Evolutionary conservation across 2,113 vertebrate genomes (phyloP), one percentile per base, ranked within the genome.

Genomic region (Corvus cornix): DNA sequence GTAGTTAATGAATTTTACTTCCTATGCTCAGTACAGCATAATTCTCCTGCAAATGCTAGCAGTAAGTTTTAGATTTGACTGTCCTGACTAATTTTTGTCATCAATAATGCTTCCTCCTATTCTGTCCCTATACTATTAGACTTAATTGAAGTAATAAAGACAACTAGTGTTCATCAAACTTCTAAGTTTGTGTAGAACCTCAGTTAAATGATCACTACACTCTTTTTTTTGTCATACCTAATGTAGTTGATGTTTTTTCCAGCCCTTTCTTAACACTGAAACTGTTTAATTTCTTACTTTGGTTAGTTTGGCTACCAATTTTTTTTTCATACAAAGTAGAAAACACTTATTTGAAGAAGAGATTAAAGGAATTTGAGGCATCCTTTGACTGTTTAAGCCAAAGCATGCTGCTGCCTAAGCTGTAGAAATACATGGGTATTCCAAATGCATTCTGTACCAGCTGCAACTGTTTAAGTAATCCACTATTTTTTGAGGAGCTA

Each of bases 1-100:
- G 80, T 81, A 93, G 72, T 58, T 89, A 93, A 90, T 89, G 76
- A 86, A 88, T 95, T 95, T 93, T 95, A 70, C 87, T 96, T 95
- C 89, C 90, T 77, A 51, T 86, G 43, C 64, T 84, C 68, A 56
- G 43, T 90, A 35, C 0, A 0, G 16, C 70, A 53, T 53, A 84
- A 92, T 88, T 90, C 67, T 88, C 87, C 70, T 51, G 28, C 46
- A 93, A 84, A 84, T 81, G 55, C 43, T 84, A 48, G 43, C 21
- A 73, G 16, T 77, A 73, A 53, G 15, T 70, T 93, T 90, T 86
- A 73, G 23, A 67, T 93, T 94, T 85, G n/a, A 59, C 59, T 51
- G 35, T 92, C 68, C 44, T 88, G 62, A 46, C 31, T 90, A 80
- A 93, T 83, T 96, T 93, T 92, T 93, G 22, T 77, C 72, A 66